Evolutionary conservation across 2,113 vertebrate genomes (phyloP), one percentile per base, ranked within the genome.

Genomic region (Tachysurus fulvidraco): DNA sequence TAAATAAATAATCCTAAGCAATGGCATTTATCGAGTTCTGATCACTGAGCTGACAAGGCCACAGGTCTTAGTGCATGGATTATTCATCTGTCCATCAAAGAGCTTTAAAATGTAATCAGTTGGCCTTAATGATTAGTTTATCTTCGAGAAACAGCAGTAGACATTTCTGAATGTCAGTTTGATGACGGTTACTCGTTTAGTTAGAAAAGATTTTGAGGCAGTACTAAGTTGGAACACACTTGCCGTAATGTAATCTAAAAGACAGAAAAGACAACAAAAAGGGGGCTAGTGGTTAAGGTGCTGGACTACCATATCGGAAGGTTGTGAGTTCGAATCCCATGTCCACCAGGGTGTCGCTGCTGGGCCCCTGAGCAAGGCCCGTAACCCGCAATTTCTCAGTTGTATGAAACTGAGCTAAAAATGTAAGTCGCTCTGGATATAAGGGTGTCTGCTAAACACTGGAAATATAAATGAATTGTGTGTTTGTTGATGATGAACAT

Each of bases 61-160:
- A 80, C 30, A 28, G 25, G 46, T 80, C 62, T 86, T 44, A 80
- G 62, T 23, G 28, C 19, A 55, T 3, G 30, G 52, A 80, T 80
- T 86, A 80, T 55, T 13, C 76, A 69, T 5, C 60, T 57, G 62
- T 57, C 84, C 28, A 85, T 78, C 83, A 77, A 59, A 28, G 25
- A 64, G 84, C 62, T 69, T 52, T 54, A 2, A 21, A 5, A 8
- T 41, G 28, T 28, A 28, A 52, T 44, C 36, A 25, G 41, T 85
- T 28, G 12, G 28, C 30, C 60, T 41, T 5, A 28, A 21, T 57
- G 62, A 69, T 55, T 69, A 80, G 13, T 41, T 67, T 80, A 86
- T 86, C 85, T 80, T 25, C 4, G 21, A 17, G 28, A 67, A 80
- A 80, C 84, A 85, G 74, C 84, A 41, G 62, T 69, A 19, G 84